Evolutionary conservation across 2,888 invertebrate species (phyloP), one percentile per base, ranked within the genome.

Genomic region (Eupeodes latifasciatus): DNA sequence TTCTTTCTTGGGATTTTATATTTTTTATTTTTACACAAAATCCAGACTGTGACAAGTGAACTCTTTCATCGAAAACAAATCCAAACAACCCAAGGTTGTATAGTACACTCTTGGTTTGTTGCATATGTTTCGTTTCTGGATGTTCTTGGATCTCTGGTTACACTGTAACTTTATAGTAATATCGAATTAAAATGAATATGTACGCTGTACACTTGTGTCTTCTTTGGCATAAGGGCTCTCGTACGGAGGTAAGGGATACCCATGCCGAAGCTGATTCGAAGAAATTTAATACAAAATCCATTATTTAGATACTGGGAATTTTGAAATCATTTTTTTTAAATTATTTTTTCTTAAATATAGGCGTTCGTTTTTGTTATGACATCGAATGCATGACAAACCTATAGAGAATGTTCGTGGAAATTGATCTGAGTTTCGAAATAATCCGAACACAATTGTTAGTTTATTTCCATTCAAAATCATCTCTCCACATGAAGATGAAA

Each of bases 1-100:
- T 59, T 59, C 57, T 59, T 34, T 59, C 59, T n/a, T 59, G 14
- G 51, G 49, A 49, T 34, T 14, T 16, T 6, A 36, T 51, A n/a
- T 12, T 51, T 67, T 34, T 14, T n/a, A 5, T 47, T 64, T 47
- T 64, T 40, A 40, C 40, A 64, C 0, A 67, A 6, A 64, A 64
- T 16, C 66, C 51, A 67, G 67, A 69, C 51, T 69, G 27, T 27
- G 51, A 40, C 67, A 19, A 69, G 67, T 69, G 51, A 69, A 69
- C 67, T 69, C 53, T 27, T 27, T 40, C 40, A 51, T 53, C 27
- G 36, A 51, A 36, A 27, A 3, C 27, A 0, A 27, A 27, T 27
- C 27, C 27, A 27, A 27, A 27, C 27, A 27, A 27, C 27, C 27
- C 27, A 27, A 27, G 27, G 2, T 27, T 27, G 27, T 27, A 27